phyloP scores from a whole-genome alignment of 2,113 vertebrate genomes.

The Alouatta palliata region DNA sequence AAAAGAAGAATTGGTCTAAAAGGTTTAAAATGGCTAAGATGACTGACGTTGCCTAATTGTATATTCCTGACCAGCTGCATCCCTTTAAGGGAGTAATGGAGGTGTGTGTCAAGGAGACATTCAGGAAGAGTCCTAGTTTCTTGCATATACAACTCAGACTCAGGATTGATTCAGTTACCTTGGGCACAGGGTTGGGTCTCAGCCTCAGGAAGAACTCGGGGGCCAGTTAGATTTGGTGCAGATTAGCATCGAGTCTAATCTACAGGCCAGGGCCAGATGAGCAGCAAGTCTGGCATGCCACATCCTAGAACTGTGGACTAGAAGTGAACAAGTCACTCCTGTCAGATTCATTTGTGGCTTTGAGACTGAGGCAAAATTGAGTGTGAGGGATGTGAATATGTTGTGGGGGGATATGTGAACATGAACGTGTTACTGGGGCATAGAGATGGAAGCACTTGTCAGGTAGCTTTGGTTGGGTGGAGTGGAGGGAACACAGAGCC shows the following conservation, averaged over 20 bases:
- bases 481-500: background rate
- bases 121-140: background rate
- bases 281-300: background rate
- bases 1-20: background rate
- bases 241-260: background rate
- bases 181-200: background rate
- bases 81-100: background rate
- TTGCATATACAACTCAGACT: background rate
- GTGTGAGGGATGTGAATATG: background rate
- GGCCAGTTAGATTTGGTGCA: background rate
- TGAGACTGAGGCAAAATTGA: background rate
- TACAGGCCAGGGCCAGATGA: background rate
- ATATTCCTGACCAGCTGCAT: background rate
- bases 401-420: background rate
- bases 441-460: background rate
- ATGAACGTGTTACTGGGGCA: background rate
- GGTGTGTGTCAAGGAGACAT: background rate
- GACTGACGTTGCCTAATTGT: background rate
- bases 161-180: background rate
- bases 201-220: background rate
- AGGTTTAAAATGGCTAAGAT: background rate
- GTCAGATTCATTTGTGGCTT: background rate
- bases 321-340: background rate
- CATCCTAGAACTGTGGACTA: background rate
- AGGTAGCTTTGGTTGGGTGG: background rate